Conservation (phyloP, 2,888 invertebrate species). For the Limnephilus auricula region DNA sequence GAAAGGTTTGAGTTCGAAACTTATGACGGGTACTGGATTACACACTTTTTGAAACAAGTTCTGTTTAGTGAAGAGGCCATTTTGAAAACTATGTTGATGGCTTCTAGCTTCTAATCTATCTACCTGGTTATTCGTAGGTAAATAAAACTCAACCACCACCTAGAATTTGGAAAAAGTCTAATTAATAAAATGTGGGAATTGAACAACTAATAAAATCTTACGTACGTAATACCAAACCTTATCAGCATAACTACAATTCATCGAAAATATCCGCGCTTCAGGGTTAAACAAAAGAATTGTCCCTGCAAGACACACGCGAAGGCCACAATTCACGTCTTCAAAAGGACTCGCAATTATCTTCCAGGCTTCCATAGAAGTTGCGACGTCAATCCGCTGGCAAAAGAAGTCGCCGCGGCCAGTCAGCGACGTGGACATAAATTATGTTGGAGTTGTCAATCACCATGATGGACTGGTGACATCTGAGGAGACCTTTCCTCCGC, state of each 20-base stretch:
- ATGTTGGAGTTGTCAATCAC: constrained; percentile 61
- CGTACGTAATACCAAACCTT: background rate
- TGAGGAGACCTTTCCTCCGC: constrained; percentile 18
- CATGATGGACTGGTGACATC: constrained; percentile 43
- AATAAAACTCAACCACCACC: too few relatives aligned
- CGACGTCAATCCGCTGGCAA: constrained; percentile 21
- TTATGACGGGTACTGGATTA: background rate
- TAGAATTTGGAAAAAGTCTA: background rate
- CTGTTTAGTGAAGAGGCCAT: too few relatives aligned
- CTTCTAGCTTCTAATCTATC: too few relatives aligned
- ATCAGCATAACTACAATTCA: background rate
- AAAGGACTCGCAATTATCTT: constrained; percentile 43
- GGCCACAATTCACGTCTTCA: constrained; percentile 26
- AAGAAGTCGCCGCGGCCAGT: constrained; percentile 36
- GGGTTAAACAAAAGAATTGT: constrained; percentile 12
- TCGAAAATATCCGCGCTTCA: background rate
- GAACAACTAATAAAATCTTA: background rate
- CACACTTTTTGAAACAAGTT: background rate
- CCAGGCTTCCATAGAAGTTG: constrained; percentile 40
- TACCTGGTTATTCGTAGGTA: too few relatives aligned
- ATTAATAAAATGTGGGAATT: background rate
- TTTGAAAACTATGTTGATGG: too few relatives aligned
- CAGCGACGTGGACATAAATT: constrained; percentile 56
- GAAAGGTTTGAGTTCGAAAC: background rate
- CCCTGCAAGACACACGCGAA: constrained; percentile 23